Conservation (phyloP, 37 sponge, comb jelly and placozoan species). For the Agelas oroides region DNA sequence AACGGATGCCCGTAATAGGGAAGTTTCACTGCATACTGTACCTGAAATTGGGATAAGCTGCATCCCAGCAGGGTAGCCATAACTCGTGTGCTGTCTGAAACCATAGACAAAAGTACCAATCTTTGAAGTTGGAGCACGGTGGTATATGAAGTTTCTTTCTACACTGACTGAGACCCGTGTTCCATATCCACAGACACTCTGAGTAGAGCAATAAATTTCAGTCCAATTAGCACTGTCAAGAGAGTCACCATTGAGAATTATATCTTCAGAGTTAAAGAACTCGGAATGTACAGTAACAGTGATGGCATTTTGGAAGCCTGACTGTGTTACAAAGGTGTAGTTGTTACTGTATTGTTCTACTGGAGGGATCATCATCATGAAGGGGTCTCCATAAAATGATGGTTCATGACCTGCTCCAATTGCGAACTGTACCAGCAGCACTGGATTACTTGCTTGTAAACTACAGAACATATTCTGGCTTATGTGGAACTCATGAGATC, state of each 20-base stretch:
- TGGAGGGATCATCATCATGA: too few species aligned
- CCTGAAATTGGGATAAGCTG: conserved; percentile 38
- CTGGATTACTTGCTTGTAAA: too few species aligned
- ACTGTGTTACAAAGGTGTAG: too few species aligned
- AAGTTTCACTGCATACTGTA: too few species aligned
- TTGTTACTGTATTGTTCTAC: too few species aligned
- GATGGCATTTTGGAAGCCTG: too few species aligned
- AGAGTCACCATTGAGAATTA: neutral
- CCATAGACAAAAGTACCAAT: conserved; percentile 27
- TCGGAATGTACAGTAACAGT: neutral
- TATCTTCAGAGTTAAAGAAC: conserved; percentile 2
- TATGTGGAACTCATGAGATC: too few species aligned
- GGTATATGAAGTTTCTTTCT: conserved; percentile 33
- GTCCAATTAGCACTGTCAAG: neutral
- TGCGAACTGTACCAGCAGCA: conserved; percentile 49
- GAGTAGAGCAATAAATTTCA: conserved; percentile 9
- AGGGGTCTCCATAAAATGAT: too few species aligned
- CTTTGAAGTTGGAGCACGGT: conserved; percentile 20
- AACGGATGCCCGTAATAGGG: too few species aligned
- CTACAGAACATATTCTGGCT: too few species aligned
- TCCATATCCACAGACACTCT: conserved; percentile 26
- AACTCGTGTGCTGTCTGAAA: conserved; percentile 33
- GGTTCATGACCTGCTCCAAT: conserved; percentile 43
- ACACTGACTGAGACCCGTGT: neutral
- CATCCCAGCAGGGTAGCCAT: conserved; percentile 45